phyloP scores from a whole-genome alignment of 2,888 invertebrate genomes.

The Andrena camellia region DNA sequence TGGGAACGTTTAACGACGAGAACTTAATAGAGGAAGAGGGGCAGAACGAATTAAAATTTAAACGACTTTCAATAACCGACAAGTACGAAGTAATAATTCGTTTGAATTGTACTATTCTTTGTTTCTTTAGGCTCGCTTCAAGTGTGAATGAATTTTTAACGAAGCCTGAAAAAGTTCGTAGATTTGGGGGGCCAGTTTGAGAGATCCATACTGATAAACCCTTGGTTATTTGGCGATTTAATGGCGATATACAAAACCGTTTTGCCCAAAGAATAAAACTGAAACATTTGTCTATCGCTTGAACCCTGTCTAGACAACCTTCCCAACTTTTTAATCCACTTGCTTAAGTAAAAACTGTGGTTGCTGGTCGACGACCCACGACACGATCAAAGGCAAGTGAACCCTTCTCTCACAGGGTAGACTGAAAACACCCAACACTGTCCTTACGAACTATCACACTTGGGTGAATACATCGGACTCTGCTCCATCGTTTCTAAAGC shows the following conservation, averaged over 20 bases:
- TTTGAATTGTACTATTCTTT: not conserved
- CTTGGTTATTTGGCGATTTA: not conserved
- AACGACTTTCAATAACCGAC: constrained; percentile 37
- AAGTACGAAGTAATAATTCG: constrained; percentile 20
- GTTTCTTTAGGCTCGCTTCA: too few relatives aligned
- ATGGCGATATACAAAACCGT: not conserved
- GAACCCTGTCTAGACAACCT: not conserved
- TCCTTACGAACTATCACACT: not conserved
- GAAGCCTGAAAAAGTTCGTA: too few relatives aligned
- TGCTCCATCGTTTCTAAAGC: too few relatives aligned
- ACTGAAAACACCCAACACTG: constrained; percentile 3
- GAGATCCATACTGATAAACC: too few relatives aligned
- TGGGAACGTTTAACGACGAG: not conserved
- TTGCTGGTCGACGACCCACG: not conserved
- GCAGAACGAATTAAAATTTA: constrained; percentile 32
- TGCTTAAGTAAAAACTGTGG: constrained; percentile 12
- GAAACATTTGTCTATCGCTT: not conserved
- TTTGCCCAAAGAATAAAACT: not conserved
- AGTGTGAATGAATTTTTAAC: not conserved
- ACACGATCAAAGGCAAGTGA: constrained; percentile 13
- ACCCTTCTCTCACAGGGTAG: not conserved
- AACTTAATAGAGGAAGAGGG: not conserved
- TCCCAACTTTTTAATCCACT: not conserved
- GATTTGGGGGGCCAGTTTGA: too few relatives aligned
- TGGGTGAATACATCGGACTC: not conserved